Base-by-base conservation (phyloP, 2,113 vertebrate genomes). In the Malurus melanocephalus region DNA sequence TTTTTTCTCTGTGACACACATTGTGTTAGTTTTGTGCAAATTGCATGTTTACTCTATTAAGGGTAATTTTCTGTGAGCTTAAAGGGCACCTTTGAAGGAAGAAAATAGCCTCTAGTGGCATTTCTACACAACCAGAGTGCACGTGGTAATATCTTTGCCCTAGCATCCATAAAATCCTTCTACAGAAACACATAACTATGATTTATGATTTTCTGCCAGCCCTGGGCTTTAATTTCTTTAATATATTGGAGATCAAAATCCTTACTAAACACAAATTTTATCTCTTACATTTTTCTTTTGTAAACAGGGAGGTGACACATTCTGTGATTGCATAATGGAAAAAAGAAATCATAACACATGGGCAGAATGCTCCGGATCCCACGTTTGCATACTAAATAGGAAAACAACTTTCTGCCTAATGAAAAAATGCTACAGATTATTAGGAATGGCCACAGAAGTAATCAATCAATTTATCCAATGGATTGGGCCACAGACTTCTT, bases 351-450 rank as follows among this genome's bases (percentile, higher is more conserved):
- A 67, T 77, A 89, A 72, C 88, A 95, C 85, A 89, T 64, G 82
- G 68, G 78, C 86, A 94, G 79, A 95, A 89, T 64, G 71, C 83
- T 91, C 53, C 43, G 19, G 77, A 90, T 66, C 74, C 92, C 90
- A 88, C 42, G 55, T 69, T 94, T 93, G 73, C 89, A 95, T 95
- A 94, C 94, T 96, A 92, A 97, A 95, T 87, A 96, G 93, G 68
- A 87, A 80, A 96, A 81, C 91, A 95, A 95, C 93, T 96, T 95
- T 96, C 93, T 93, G 75, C 91, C 91, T 94, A 93, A 96, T 96
- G 95, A 96, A 96, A 95, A 96, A 96, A 76, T 93, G 85, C 93
- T 96, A 78, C 87, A 91, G 94, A 90, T 93, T 95, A 95, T 95
- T 96, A 93, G 89, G 92, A 96, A 86, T 94, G 81, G 93, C 88